Evolutionary conservation across 53 echinoderm and acorn worm genomes (phyloP).

Genomic region (Echinarachnius parma): DNA sequence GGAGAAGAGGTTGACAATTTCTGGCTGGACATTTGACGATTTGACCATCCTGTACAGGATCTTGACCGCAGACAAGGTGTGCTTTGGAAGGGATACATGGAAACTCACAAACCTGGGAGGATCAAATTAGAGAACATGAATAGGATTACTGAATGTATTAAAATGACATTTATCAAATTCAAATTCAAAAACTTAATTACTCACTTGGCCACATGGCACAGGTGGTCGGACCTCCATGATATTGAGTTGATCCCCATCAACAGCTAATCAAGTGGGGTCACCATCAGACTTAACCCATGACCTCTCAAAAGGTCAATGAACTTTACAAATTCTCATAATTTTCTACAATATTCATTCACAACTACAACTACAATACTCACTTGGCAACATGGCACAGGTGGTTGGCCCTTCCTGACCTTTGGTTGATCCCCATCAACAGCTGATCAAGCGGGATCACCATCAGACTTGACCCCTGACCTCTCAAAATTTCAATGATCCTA

Average conservation of each 20-base stretch:
- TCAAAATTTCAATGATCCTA: neutral
- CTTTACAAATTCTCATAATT: too few species aligned
- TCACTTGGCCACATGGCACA: conserved; percentile 87
- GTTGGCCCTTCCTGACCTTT: conserved; percentile 73
- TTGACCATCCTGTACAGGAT: conserved; percentile 65
- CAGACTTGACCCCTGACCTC: conserved; percentile 43
- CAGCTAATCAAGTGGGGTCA: conserved; percentile 82
- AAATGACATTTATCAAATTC: too few species aligned
- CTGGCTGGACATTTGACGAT: conserved; percentile 77
- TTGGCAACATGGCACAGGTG: conserved; percentile 86
- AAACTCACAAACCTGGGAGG: conserved; percentile 81
- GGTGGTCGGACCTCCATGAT: conserved; percentile 79
- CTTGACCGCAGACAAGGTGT: conserved; percentile 71
- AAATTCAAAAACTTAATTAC: neutral
- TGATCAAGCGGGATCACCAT: conserved; percentile 89
- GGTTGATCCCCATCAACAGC: conserved; percentile 91
- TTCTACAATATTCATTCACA: too few species aligned
- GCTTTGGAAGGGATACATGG: conserved; percentile 61
- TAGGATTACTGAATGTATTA: too few species aligned
- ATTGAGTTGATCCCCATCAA: conserved; percentile 92
- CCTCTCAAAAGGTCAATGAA: conserved; percentile 85
- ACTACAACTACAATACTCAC: too few species aligned
- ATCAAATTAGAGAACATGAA: too few species aligned
- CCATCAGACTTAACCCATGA: conserved; percentile 81
- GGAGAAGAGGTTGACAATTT: conserved; percentile 72